Evolutionary conservation across 2,888 invertebrate species (phyloP), one percentile per base, ranked within the genome.

Genomic region (Leucoma salicis): DNA sequence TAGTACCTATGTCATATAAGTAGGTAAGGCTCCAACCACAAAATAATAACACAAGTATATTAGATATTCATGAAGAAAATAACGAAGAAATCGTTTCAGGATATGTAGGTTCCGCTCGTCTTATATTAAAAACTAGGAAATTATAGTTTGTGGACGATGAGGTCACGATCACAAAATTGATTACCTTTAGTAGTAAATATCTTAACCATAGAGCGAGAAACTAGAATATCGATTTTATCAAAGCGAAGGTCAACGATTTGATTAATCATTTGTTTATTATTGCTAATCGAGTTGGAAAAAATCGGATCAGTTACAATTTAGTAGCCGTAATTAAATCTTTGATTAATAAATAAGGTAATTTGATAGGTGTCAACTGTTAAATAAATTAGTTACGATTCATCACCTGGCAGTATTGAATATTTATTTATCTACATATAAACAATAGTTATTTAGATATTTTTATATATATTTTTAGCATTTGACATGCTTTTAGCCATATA

Each of bases 251-350:
- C 60, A 40, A 39, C 31, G 24, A 47, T 39, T 41, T 31, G 12
- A 33, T 28, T 44, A 38, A 51, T 46, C 42, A 36, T 29, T 39
- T 32, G 46, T 40, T 50, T 55, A 48, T 42, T 27, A n/a, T n/a
- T 39, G 46, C 47, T 56, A 57, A 63, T 58, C 46, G 57, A 62
- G 48, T 61, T 44, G 42, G 56, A 61, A 62, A 54, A 59, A 13
- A 13, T 13, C 29, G 29, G 29, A 50, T 57, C 53, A 49, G 51
- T 57, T 59, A 49, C 56, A 38, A 49, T 49, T 55, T 42, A 43
- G 49, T 48, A 48, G 53, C 44, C 28, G 31, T 14, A 41, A 46
- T 41, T 39, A 12, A 37, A 55, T 49, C 40, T 49, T 61, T 61
- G 47, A 51, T 49, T 42, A 42, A 21, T 46, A 21, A 59, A 43